A percentile compares a stretch with the other conserved stretches of the same genome.
phyloP scores from a whole-genome alignment of 2,113 vertebrate genomes.

The Mastomys natalensis region DNA sequence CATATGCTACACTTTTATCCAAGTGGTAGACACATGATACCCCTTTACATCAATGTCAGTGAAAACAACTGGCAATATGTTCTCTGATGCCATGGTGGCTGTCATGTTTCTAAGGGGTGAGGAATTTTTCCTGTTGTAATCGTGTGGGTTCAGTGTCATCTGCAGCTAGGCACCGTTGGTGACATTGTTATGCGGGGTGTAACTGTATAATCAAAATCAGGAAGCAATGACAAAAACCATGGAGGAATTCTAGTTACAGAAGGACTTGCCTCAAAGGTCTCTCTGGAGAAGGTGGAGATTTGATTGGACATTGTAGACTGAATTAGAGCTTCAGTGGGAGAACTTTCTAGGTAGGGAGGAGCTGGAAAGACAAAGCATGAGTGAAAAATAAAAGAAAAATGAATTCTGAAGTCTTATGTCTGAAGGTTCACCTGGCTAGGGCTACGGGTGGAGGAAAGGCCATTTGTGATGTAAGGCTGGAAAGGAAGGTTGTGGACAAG shows the following conservation, averaged over 20 bases:
- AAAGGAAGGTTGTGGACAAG: not conserved
- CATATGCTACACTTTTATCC: not conserved
- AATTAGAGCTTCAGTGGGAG: not conserved
- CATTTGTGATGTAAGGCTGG: not conserved
- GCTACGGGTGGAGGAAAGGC: not conserved
- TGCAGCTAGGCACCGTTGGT: not conserved
- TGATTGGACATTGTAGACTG: not conserved
- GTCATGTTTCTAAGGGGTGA: not conserved
- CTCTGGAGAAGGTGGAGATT: not conserved
- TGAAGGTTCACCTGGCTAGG: not conserved
- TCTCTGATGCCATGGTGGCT: not conserved
- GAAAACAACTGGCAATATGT: not conserved
- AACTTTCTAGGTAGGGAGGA: not conserved
- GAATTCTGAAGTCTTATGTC: not conserved
- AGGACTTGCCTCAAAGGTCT: not conserved
- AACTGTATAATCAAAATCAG: not conserved
- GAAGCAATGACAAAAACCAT: not conserved
- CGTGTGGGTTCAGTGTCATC: not conserved
- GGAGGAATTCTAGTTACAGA: not conserved
- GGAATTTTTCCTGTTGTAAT: not conserved
- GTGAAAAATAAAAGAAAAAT: conserved; percentile 13
- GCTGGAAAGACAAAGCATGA: not conserved
- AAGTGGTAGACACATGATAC: too few species aligned
- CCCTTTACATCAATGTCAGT: not conserved
- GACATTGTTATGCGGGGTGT: not conserved